Evolutionary conservation across 92 coral and sea anemone genomes (phyloP), one percentile per base, ranked within the genome.

Genomic region (Umimayanthus chanpuru): DNA sequence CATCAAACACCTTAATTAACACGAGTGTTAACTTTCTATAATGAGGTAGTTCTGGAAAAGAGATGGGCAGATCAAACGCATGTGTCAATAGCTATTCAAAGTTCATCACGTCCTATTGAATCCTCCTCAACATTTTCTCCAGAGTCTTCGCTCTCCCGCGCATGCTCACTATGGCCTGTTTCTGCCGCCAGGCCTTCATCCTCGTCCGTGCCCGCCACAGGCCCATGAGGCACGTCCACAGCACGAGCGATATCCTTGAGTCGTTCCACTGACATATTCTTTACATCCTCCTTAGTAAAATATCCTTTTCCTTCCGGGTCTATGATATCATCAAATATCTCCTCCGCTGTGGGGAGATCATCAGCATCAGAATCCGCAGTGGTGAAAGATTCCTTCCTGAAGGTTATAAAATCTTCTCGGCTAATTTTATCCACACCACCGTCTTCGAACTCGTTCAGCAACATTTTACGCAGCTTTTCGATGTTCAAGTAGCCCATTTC

Each of bases 401-500:
- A 76, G 11, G 81, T 70, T 10, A 86, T 50, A 71, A 97, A 94
- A 2, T 73, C 56, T 10, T 55, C 78, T 11, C 80, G 89, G 41
- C 90, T 94, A 15, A 95, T 47, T 29, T 16, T 76, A 2, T 86
- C 92, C 43, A 39, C 9, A 40, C 43, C 36, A 9, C 58, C 38
- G 23, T 88, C 91, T 2, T 73, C 23, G 71, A 95, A 89, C 77
- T 79, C 55, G 30, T 76, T 76, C 36, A 94, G 73, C 8, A 95
- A 9, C 32, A 67, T 73, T 30, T 92, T 77, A 41, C 96, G 85
- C 81, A 92, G 91, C 82, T 50, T 87, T 76, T 92, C 94, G 2
- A 95, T 85, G 78, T 96, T 96, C 85, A 93, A 79, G 80, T 92
- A 97, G 32, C 99, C 99, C 99, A 97, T 97, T 18, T 92, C 94